Percentiles rank a stretch among this genome's conserved stretches.
Evolutionary conservation across 1,140 invertebrate species (phyloP).

Genomic region (Orius laevigatus): DNA sequence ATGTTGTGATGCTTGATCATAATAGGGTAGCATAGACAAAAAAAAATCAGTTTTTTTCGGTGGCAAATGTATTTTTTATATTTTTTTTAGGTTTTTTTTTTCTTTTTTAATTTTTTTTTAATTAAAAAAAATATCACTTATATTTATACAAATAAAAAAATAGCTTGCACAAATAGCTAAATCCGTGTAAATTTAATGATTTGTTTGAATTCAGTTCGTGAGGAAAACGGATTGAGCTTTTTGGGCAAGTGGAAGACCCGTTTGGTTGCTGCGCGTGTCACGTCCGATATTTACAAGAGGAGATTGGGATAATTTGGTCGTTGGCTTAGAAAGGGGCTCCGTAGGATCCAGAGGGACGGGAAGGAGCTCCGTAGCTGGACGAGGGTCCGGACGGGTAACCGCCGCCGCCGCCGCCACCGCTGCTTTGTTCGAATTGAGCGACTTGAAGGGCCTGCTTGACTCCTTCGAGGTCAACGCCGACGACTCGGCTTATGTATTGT

Average conservation of each 20-base stretch:
- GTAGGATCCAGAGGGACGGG: conserved; percentile 37
- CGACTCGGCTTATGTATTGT: conserved; percentile 39
- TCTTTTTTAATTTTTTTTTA: conserved; percentile 12
- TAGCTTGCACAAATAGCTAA: conserved; percentile 8
- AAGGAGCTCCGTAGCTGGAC: conserved; percentile 36
- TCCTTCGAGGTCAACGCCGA: conserved; percentile 55
- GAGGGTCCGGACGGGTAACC: conserved; percentile 33
- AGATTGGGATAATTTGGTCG: too few relatives aligned
- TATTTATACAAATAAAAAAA: conserved; percentile 11
- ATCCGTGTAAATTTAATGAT: too few relatives aligned
- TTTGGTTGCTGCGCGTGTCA: too few relatives aligned
- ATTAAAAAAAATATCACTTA: conserved; percentile 14
- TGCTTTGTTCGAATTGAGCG: conserved; percentile 44
- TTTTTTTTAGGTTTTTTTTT: conserved; percentile 1
- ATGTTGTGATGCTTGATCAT: too few relatives aligned
- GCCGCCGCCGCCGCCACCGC: conserved; percentile 27
- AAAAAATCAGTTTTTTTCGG: conserved; percentile 2
- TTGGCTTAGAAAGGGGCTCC: conserved; percentile 32
- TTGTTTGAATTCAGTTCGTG: too few relatives aligned
- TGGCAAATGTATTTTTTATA: conserved; percentile 14
- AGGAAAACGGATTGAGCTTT: too few relatives aligned
- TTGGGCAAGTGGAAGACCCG: too few relatives aligned
- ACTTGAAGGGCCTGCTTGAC: conserved; percentile 61
- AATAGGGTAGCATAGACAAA: too few relatives aligned
- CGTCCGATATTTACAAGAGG: too few relatives aligned